phyloP scores from a whole-genome alignment of 2,797 vertebrate genomes.

The Euthynnus affinis region DNA sequence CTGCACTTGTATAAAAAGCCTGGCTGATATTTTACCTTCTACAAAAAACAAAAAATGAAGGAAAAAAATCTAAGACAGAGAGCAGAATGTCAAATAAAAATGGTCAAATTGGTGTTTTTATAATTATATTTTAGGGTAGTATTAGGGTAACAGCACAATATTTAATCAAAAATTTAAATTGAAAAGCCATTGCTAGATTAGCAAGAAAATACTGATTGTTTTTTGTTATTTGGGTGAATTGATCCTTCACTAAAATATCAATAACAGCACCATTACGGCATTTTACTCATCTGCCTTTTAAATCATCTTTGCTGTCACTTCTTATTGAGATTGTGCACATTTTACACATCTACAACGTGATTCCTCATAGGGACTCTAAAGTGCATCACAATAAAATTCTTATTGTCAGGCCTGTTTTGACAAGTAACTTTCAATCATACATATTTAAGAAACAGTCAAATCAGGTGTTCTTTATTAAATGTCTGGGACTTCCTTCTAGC shows the following conservation, averaged over 20 bases:
- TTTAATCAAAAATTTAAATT: too few relatives aligned
- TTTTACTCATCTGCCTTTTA: not conserved
- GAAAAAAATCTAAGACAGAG: not conserved
- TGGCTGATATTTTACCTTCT: not conserved
- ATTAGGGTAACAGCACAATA: not conserved
- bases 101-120: not conserved
- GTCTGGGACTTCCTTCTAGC: not conserved
- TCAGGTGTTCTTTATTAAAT: constrained; percentile 17
- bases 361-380: not conserved
- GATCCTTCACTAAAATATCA: not conserved
- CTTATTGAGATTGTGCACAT: not conserved
- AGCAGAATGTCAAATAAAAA: not conserved
- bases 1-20: not conserved
- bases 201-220: too few relatives aligned
- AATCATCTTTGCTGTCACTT: not conserved
- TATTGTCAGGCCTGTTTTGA: constrained; percentile 7
- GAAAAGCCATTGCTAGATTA: too few relatives aligned
- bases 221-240: not conserved
- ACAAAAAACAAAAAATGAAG: not conserved
- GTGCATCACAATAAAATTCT: not conserved
- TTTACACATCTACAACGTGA: not conserved
- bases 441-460: not conserved
- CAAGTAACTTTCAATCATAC: constrained; percentile 22
- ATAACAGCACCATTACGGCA: not conserved
- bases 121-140: not conserved